These are phyloP conservation scores for Rafetus swinhoei DNA, from an alignment of 2,113 vertebrate genomes.

Conservation along the genomic window DNA sequence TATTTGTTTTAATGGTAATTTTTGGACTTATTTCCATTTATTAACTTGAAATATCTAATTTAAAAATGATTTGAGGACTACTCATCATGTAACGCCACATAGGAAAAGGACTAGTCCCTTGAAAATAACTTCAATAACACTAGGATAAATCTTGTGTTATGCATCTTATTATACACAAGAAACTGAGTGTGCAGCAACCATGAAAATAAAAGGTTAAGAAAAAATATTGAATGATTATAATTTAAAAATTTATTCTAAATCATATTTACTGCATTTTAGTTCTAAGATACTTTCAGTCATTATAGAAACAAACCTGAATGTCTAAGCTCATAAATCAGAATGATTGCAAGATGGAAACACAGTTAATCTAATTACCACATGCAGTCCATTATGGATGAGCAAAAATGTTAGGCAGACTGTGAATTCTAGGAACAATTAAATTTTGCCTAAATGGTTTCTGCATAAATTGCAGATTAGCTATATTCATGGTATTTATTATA, in stretches of 20 bases:
- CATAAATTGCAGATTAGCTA: constrained; percentile 15
- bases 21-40: accelerated
- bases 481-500: constrained; percentile 7
- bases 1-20: accelerated
- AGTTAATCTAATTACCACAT: neutral
- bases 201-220: neutral
- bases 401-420: neutral
- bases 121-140: neutral
- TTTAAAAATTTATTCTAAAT: neutral
- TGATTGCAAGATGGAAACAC: neutral
- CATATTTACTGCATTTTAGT: neutral
- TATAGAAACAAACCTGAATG: neutral
- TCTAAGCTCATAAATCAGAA: constrained; percentile 16
- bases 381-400: neutral
- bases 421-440: neutral
- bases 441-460: neutral
- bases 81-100: neutral
- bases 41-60: neutral
- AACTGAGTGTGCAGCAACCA: neutral
- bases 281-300: constrained; percentile 17
- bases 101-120: neutral
- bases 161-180: accelerated
- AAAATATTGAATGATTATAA: accelerated
- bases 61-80: neutral
- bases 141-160: neutral